These are phyloP conservation scores for Netelia melanura DNA, from an alignment of 2,888 invertebrate species.

Conservation along the genomic window DNA sequence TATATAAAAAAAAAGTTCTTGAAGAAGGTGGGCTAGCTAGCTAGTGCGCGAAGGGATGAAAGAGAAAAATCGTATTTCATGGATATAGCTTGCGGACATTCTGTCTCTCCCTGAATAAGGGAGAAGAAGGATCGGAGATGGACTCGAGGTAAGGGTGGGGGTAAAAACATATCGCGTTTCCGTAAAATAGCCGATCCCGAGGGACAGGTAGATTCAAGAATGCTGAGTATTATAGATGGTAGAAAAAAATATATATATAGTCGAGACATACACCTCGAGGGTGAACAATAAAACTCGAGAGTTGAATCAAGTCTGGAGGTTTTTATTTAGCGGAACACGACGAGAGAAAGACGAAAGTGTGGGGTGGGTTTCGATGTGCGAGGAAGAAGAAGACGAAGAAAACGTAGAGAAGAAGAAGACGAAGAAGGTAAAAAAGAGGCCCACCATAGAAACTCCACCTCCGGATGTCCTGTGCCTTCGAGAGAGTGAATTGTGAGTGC, in stretches of 20 bases:
- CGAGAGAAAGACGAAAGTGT: slow-evolving; percentile 57
- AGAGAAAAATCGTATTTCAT: slow-evolving; percentile 59
- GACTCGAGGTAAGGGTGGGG: slow-evolving; percentile 40
- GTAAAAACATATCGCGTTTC: slow-evolving; percentile 81
- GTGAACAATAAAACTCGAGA: slow-evolving; percentile 63
- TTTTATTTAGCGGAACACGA: slow-evolving; percentile 60
- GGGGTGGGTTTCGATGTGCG: slow-evolving; percentile 49
- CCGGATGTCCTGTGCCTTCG: slow-evolving; percentile 80
- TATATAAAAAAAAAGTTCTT: not conserved
- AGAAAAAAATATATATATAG: slow-evolving; percentile 1
- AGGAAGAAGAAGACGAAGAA: slow-evolving; percentile 70
- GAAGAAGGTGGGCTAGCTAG: not conserved
- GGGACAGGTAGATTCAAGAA: slow-evolving; percentile 74
- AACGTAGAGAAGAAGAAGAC: slow-evolving; percentile 42
- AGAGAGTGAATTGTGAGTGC: slow-evolving; percentile 72
- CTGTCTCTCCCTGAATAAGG: slow-evolving; percentile 39
- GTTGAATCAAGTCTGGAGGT: slow-evolving; percentile 61
- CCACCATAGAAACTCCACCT: slow-evolving; percentile 79
- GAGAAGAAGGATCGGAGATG: slow-evolving; percentile 14
- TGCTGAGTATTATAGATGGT: slow-evolving; percentile 55
- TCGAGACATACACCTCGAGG: slow-evolving; percentile 37
- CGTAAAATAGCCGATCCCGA: slow-evolving; percentile 80
- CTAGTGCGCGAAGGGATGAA: not conserved
- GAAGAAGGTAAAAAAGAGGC: slow-evolving; percentile 67
- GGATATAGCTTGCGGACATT: slow-evolving; percentile 59